Conservation (phyloP, 2,888 invertebrate genomes). For the Vanessa cardui region DNA sequence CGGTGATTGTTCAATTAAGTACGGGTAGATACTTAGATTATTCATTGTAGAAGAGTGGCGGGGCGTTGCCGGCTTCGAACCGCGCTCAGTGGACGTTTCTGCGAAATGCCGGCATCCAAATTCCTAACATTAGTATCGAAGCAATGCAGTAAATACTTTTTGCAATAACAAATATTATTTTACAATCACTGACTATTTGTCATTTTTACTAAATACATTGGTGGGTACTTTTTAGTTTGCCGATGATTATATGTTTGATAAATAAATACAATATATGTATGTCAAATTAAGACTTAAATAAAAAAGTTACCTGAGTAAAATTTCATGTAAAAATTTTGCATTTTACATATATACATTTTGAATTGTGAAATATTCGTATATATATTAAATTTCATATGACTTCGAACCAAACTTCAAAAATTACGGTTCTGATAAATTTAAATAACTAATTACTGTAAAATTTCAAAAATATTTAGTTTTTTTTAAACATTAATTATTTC, state of each 20-base stretch:
- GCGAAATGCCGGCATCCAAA: conserved; percentile 65
- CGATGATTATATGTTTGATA: background rate
- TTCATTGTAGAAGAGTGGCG: conserved; percentile 46
- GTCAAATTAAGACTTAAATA: no score
- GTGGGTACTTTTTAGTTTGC: conserved; percentile 20
- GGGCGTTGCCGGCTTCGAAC: conserved; percentile 71
- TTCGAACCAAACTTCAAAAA: no score
- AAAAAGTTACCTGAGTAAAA: no score
- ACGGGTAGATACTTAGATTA: conserved; percentile 49
- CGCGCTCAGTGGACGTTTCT: conserved; percentile 63
- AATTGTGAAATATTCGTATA: no score
- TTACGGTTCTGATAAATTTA: no score
- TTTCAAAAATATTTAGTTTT: no score
- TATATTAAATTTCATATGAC: no score
- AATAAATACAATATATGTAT: background rate
- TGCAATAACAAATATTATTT: conserved; percentile 20
- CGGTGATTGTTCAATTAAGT: conserved; percentile 28
- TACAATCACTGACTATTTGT: conserved; percentile 8
- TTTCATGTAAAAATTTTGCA: no score
- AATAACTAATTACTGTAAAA: no score
- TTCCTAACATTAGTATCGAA: conserved; percentile 51
- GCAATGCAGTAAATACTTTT: conserved; percentile 28
- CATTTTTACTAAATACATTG: conserved; percentile 5
- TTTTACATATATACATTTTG: no score
- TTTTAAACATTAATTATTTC: no score